Evolutionary conservation across 2,113 vertebrate genomes (phyloP).

Genomic region (Arvicanthis niloticus): DNA sequence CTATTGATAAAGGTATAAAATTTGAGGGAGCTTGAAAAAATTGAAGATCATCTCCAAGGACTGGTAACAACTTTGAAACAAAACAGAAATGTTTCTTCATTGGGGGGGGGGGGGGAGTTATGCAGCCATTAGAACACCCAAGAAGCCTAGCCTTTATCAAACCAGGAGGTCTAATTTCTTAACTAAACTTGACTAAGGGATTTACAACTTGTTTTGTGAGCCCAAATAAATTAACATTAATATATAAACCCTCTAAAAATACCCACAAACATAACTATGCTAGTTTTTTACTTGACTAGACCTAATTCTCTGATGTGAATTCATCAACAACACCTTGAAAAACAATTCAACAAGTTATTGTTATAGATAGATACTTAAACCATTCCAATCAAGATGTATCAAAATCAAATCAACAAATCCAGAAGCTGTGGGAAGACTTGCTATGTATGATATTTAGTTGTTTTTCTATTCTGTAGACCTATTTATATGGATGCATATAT

Average conservation of each 20-base stretch:
- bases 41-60: background rate
- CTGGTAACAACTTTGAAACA: background rate
- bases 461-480: background rate
- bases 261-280: background rate
- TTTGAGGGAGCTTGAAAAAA: slow-evolving; percentile 9
- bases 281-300: background rate
- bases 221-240: background rate
- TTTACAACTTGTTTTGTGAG: background rate
- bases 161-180: background rate
- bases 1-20: background rate
- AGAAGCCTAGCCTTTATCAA: background rate
- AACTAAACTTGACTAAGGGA: background rate
- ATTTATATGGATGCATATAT: background rate
- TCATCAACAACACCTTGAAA: background rate
- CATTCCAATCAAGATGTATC: background rate
- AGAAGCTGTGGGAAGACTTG: background rate
- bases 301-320: background rate
- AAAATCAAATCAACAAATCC: background rate
- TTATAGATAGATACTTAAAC: background rate
- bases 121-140: slow-evolving; percentile 29
- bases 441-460: background rate
- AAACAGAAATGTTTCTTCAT: background rate
- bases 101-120: background rate
- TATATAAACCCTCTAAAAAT: background rate
- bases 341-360: background rate